These are phyloP conservation scores for Drosophila mulleri DNA, from an alignment of 2,888 invertebrate genomes.

Conservation along the genomic window DNA sequence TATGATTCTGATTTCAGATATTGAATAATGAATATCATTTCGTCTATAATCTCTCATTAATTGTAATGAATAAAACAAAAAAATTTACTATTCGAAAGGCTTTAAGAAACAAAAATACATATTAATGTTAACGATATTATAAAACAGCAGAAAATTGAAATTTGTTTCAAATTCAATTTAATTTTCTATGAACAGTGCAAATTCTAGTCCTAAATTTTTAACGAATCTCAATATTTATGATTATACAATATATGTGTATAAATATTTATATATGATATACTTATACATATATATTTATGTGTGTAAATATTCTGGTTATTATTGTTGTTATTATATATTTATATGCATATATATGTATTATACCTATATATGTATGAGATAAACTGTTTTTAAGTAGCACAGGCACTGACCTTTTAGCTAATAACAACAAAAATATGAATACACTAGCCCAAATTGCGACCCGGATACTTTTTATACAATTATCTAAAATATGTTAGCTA, in stretches of 20 bases:
- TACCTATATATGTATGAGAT: too few species aligned
- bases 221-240: constrained; percentile 3
- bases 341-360: background rate
- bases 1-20: too few species aligned
- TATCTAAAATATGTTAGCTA: constrained; percentile 4
- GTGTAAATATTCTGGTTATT: background rate
- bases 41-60: too few species aligned
- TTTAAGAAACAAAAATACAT: background rate
- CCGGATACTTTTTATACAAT: background rate
- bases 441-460: constrained; percentile 1
- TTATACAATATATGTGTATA: constrained; percentile 5
- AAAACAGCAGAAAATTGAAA: background rate
- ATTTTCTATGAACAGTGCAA: background rate
- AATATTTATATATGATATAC: constrained; percentile 5
- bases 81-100: too few species aligned
- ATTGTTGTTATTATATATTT: background rate
- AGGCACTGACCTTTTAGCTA: constrained; percentile 8
- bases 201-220: background rate
- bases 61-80: too few species aligned
- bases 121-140: background rate
- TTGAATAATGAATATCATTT: too few species aligned
- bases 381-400: constrained; percentile 7
- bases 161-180: background rate
- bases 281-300: background rate
- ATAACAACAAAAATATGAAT: background rate